phyloP scores from a whole-genome alignment of 92 coral and sea anemone genomes.

The Zoanthus sansibaricus region DNA sequence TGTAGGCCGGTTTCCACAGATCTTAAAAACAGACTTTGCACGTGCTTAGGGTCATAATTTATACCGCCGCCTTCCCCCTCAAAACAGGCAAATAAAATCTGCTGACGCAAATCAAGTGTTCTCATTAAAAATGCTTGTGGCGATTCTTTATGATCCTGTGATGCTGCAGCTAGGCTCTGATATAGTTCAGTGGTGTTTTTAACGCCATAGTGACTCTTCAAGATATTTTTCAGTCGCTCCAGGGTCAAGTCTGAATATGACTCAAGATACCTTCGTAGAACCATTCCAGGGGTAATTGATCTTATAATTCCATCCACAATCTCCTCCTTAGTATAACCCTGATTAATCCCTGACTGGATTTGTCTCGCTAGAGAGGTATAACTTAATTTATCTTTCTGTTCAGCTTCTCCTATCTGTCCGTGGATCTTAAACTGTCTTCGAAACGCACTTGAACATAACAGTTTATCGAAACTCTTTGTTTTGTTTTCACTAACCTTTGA shows the following conservation, averaged over 20 bases:
- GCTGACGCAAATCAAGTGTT: conserved; percentile 56
- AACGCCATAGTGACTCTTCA: conserved; percentile 67
- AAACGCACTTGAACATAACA: conserved; percentile 10
- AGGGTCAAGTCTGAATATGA: conserved; percentile 45
- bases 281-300: conserved; percentile 53
- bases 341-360: conserved; percentile 54
- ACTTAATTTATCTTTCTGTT: conserved; percentile 66
- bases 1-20: conserved; percentile 67
- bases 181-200: conserved; percentile 63
- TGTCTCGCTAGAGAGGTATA: conserved; percentile 66
- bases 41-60: conserved; percentile 58
- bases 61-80: conserved; percentile 47
- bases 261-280: conserved; percentile 55
- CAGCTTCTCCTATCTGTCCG: conserved; percentile 57
- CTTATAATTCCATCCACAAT: conserved; percentile 64
- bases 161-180: conserved; percentile 47
- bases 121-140: conserved; percentile 65
- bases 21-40: conserved; percentile 49
- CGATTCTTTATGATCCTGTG: conserved; percentile 33
- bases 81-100: conserved; percentile 48
- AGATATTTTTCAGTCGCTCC: conserved; percentile 55
- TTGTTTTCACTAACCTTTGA: neutral
- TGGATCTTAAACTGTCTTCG: conserved; percentile 56
- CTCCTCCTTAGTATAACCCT: conserved; percentile 57
- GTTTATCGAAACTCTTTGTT: neutral